Percentiles rank a stretch among this genome's conserved stretches.
Conservation (phyloP, 2,113 vertebrate species). For the Fulica atra region DNA sequence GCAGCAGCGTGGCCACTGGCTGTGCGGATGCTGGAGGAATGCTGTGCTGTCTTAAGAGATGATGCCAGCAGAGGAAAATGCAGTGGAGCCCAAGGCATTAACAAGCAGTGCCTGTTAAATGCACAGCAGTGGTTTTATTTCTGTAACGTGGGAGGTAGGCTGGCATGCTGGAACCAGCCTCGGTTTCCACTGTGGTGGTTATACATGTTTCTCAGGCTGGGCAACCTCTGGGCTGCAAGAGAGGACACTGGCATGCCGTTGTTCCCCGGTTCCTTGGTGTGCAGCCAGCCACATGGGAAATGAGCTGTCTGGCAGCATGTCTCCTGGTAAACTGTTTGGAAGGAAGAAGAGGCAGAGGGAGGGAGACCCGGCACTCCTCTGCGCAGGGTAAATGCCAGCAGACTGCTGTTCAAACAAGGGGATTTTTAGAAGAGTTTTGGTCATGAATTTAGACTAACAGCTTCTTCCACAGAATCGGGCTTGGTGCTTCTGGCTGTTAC, state of each 20-base stretch:
- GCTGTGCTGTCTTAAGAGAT: neutral
- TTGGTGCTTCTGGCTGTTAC: neutral
- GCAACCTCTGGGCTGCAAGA: neutral
- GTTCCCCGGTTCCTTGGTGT: neutral
- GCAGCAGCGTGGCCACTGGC: neutral
- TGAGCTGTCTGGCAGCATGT: neutral
- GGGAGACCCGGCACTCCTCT: accelerated
- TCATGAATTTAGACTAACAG: neutral
- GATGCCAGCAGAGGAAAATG: slow-evolving; percentile 20
- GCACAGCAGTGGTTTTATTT: neutral
- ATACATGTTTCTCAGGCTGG: neutral
- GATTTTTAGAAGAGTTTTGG: neutral
- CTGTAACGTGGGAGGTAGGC: neutral
- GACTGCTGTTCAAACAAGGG: neutral
- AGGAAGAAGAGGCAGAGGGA: neutral
- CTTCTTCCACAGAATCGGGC: neutral
- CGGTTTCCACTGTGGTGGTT: neutral
- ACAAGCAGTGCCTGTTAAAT: neutral
- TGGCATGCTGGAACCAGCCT: neutral
- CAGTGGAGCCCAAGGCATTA: neutral
- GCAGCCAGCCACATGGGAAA: neutral
- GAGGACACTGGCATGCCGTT: accelerated
- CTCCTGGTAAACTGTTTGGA: neutral
- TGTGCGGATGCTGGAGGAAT: neutral
- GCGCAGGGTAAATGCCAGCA: neutral